Evolutionary conservation across 2,113 vertebrate genomes (phyloP).

Genomic region (Nothobranchius furzeri): DNA sequence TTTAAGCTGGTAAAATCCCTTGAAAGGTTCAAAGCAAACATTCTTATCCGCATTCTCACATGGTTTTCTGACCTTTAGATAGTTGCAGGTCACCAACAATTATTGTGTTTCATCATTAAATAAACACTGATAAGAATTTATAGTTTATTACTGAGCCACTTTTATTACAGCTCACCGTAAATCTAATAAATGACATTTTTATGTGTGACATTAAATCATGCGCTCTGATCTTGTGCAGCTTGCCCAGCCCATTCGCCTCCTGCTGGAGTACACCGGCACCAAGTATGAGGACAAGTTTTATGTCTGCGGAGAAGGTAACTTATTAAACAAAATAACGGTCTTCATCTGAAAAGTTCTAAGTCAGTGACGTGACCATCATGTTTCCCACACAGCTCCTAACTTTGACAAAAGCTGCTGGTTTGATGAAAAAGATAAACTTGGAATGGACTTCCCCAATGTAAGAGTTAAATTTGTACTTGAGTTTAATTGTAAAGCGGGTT

Average conservation of each 20-base stretch:
- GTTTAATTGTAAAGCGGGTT: neutral
- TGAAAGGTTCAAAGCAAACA: no score
- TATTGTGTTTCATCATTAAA: no score
- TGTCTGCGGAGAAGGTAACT: slow-evolving; percentile 84
- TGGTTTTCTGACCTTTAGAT: no score
- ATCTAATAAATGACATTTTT: no score
- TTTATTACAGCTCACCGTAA: no score
- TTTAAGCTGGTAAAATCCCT: no score
- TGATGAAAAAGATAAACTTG: slow-evolving; percentile 84
- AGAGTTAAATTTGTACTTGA: neutral
- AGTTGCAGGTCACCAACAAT: no score
- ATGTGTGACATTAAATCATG: neutral
- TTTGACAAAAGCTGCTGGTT: slow-evolving; percentile 87
- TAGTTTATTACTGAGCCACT: no score
- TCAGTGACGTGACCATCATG: neutral
- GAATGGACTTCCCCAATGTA: slow-evolving; percentile 89
- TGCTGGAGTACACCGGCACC: slow-evolving; percentile 87
- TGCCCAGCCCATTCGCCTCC: slow-evolving; percentile 84
- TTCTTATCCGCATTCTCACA: no score
- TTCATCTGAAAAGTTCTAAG: neutral
- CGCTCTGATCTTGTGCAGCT: slow-evolving; percentile 70
- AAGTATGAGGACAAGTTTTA: slow-evolving; percentile 85
- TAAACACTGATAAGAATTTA: no score
- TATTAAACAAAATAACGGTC: neutral
- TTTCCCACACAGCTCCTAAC: slow-evolving; percentile 78